These are phyloP conservation scores for Madoqua kirkii DNA, from an alignment of 2,113 vertebrate genomes.

Conservation along the genomic window DNA sequence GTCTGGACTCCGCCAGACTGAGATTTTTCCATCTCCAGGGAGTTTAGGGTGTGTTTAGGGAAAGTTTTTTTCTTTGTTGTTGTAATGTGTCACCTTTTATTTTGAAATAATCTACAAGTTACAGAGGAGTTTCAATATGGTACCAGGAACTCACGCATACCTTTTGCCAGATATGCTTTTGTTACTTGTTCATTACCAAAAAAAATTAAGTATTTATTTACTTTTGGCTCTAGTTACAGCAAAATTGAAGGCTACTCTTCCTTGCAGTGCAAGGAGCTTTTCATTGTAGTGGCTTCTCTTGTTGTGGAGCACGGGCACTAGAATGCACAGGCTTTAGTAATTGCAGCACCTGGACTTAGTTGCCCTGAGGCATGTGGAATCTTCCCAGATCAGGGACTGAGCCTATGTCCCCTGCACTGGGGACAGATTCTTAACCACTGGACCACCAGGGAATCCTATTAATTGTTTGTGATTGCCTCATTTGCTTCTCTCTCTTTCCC, in stretches of 20 bases:
- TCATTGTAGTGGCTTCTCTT: background rate
- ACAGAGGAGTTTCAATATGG: background rate
- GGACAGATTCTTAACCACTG: background rate
- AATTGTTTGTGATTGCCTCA: background rate
- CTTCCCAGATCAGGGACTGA: background rate
- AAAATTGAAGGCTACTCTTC: background rate
- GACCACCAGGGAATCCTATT: background rate
- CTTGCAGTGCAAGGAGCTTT: background rate
- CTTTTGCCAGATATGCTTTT: background rate
- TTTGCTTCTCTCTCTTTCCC: background rate
- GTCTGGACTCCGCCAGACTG: background rate
- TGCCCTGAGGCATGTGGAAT: background rate
- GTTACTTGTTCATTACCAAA: background rate
- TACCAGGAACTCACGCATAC: background rate
- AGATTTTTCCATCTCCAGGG: background rate
- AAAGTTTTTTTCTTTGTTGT: background rate
- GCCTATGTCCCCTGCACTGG: background rate
- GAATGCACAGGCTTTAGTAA: background rate
- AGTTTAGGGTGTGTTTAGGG: background rate
- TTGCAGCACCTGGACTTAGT: background rate
- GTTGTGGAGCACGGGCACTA: background rate
- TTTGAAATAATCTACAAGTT: slow-evolving; percentile 9
- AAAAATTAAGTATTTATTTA: background rate
- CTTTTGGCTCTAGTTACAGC: background rate
- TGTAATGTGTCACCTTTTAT: background rate